Base-by-base conservation (phyloP, 2,797 vertebrate genomes). In the Lithobates pipiens region DNA sequence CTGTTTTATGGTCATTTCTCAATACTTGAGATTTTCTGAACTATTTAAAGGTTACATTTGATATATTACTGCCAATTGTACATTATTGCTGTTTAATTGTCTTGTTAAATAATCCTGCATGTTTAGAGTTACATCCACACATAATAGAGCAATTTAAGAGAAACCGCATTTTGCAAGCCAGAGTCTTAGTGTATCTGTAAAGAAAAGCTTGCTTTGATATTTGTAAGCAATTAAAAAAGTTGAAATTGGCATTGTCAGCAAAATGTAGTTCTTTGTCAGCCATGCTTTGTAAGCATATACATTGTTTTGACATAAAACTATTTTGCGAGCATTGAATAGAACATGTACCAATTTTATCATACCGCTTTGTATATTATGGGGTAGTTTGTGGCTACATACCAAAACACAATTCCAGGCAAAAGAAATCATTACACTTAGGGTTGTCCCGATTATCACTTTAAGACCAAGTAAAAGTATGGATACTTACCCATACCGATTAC, bases 291-390 rank as follows among this genome's bases (percentile, higher is more conserved):
- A 23, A 27, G 21, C 68, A 25, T 25, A 71, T 44, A n/a, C 44
- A 18, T 50, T 80, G 44, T 80, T 80, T 54, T 80, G 78, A 80
- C 78, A 80, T 70, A 71, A 23, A 50, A n/a, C 67, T 50, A 80
- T 70, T 70, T 23, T 50, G 25, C 54, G 54, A 46, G 27, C 46
- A 39, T 54, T 36, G 25, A 80, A 54, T 57, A 70, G 68, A 57
- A 72, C 78, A 80, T 80, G 77, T 69, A 69, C 63, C 65, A 71
- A 54, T 46, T 68, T 36, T 71, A 34, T 36, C 27, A 10, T 23
- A 23, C 10, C 9, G 3, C 15, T 29, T 39, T 36, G 15, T n/a
- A 42, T 68, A 79, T 76, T 23, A 4, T 61, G 21, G 54, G 54
- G n/a, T 61, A 23, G 54, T 29, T 54, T 50, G 2, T 39, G 10